These are phyloP conservation scores for Aporophyla lueneburgensis DNA, from an alignment of 2,888 invertebrate genomes.

Conservation along the genomic window DNA sequence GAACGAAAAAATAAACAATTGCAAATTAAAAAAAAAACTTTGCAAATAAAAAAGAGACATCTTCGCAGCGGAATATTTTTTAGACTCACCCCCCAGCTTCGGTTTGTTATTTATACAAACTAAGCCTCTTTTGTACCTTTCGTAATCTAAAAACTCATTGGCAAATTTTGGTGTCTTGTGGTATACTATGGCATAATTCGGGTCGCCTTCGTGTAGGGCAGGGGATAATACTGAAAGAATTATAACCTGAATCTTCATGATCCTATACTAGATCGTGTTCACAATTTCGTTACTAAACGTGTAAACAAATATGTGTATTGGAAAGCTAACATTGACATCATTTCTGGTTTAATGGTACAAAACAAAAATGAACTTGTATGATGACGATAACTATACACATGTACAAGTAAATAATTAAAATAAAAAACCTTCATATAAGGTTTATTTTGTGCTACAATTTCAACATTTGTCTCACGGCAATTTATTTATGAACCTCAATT, in stretches of 20 bases:
- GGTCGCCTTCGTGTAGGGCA: background rate
- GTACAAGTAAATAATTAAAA: no score
- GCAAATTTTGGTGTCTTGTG: background rate
- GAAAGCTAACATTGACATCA: background rate
- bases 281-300: background rate
- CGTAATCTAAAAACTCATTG: background rate
- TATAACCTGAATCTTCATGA: background rate
- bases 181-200: constrained; percentile 5
- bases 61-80: background rate
- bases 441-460: no score
- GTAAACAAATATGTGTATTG: background rate
- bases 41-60: background rate
- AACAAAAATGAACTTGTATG: no score
- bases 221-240: constrained; percentile 15
- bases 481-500: no score
- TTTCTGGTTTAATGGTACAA: no score
- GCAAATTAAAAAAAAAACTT: no score
- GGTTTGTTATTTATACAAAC: background rate
- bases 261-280: background rate
- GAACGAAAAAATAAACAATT: no score
- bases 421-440: no score
- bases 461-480: no score
- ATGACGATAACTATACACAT: no score
- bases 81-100: background rate
- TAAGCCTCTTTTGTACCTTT: background rate